These are phyloP conservation scores for Oophaga pumilio DNA, from an alignment of 2,113 vertebrate genomes.

Conservation along the genomic window DNA sequence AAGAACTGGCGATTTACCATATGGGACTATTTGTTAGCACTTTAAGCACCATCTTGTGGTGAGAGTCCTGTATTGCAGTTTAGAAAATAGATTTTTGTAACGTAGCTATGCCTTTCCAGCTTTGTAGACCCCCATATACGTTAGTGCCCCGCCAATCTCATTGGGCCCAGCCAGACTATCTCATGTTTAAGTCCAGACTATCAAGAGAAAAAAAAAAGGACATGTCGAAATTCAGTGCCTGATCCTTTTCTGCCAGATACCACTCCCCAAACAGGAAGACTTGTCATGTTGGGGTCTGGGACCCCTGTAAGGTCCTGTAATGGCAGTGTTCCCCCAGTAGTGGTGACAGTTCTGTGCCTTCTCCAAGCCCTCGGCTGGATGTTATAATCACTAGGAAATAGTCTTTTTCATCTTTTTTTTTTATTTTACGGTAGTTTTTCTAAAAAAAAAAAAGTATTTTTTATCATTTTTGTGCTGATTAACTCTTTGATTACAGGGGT, in stretches of 20 bases:
- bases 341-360: not conserved
- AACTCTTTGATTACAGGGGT: not conserved
- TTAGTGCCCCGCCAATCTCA: too few relatives aligned
- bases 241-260: not conserved
- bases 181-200: too few relatives aligned
- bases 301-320: too few relatives aligned
- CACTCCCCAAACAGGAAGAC: too few relatives aligned
- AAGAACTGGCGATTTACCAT: too few relatives aligned
- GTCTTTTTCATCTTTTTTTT: not conserved
- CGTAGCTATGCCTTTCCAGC: too few relatives aligned
- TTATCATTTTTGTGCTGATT: not conserved
- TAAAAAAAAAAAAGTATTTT: conserved; percentile 9
- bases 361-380: conserved; percentile 10
- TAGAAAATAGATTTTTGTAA: not conserved
- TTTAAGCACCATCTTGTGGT: not conserved
- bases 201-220: not conserved
- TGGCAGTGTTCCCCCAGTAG: too few relatives aligned
- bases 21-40: too few relatives aligned
- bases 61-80: not conserved
- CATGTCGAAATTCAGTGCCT: too few relatives aligned
- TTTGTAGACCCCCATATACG: too few relatives aligned
- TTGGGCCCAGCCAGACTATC: too few relatives aligned
- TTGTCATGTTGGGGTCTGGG: too few relatives aligned
- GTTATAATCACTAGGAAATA: not conserved
- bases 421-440: conserved; percentile 10